These are phyloP conservation scores for Mormyrops attenuatus DNA, from an alignment of 2,797 vertebrate species.

Conservation along the genomic window DNA sequence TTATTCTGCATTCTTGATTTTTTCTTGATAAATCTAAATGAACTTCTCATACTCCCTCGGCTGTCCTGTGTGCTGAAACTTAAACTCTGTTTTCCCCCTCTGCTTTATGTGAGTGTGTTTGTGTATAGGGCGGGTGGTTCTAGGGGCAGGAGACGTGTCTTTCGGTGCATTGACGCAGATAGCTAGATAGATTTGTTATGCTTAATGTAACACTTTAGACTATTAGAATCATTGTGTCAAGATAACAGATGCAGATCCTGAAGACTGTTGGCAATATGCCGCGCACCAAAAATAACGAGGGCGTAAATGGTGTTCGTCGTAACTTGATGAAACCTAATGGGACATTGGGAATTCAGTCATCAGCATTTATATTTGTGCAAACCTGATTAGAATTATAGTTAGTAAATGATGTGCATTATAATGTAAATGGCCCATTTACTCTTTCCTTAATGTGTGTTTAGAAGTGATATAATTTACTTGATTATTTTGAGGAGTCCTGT, in stretches of 20 bases:
- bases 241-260: background rate
- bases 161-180: conserved; percentile 7
- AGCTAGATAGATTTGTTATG: conserved; percentile 2
- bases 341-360: conserved; percentile 4
- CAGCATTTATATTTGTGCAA: background rate
- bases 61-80: conserved; percentile 64
- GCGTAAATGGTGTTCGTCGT: background rate
- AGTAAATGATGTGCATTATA: conserved; percentile 5
- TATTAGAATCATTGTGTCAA: conserved; percentile 25
- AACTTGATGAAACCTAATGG: background rate
- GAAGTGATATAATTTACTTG: background rate
- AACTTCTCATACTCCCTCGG: conserved; percentile 90
- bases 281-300: background rate
- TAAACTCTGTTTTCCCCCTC: conserved; percentile 53
- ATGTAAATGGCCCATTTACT: conserved; percentile 12
- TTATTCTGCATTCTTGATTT: conserved; percentile 71
- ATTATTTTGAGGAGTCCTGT: background rate
- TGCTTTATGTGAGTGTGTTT: conserved; percentile 15
- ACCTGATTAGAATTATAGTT: conserved; percentile 14
- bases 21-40: conserved; percentile 74
- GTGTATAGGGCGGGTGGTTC: conserved; percentile 1
- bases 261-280: background rate
- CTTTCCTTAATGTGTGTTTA: conserved; percentile 7
- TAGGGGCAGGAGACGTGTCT: background rate
- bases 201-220: conserved; percentile 19